Conservation (phyloP, 2,888 invertebrate species). For the Apamea crenata region DNA sequence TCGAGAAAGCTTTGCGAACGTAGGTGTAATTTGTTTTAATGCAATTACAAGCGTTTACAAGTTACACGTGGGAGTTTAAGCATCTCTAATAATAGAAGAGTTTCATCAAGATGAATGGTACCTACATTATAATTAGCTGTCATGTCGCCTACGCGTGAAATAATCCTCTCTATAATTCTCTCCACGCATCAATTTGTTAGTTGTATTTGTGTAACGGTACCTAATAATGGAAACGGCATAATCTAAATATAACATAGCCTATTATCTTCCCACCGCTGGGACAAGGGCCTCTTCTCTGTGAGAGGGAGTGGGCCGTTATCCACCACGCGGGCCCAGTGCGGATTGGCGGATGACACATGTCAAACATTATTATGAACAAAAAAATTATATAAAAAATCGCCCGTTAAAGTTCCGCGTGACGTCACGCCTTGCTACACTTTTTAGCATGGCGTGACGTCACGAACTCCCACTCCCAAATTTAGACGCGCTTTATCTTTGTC, state of each 20-base stretch:
- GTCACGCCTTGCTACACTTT: too few relatives aligned
- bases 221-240: not conserved
- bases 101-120: conserved; percentile 17
- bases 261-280: not conserved
- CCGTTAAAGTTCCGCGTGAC: too few relatives aligned
- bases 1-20: conserved; percentile 10
- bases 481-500: too few relatives aligned
- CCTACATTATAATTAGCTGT: conserved; percentile 20
- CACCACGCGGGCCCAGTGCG: too few relatives aligned
- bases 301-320: not conserved
- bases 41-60: conserved; percentile 21
- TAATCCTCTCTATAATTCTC: not conserved
- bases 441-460: too few relatives aligned
- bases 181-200: conserved; percentile 15
- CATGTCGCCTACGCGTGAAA: conserved; percentile 1
- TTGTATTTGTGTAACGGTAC: not conserved
- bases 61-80: conserved; percentile 13
- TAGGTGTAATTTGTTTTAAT: conserved; percentile 31
- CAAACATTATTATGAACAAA: too few relatives aligned
- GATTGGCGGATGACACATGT: not conserved
- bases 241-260: not conserved
- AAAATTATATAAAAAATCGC: too few relatives aligned
- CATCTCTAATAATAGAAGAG: conserved; percentile 1
- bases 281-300: too few relatives aligned
- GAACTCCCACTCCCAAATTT: too few relatives aligned